Conservation (phyloP, 2,113 vertebrate species). For the Sinocyclocheilus rhinocerous region DNA sequence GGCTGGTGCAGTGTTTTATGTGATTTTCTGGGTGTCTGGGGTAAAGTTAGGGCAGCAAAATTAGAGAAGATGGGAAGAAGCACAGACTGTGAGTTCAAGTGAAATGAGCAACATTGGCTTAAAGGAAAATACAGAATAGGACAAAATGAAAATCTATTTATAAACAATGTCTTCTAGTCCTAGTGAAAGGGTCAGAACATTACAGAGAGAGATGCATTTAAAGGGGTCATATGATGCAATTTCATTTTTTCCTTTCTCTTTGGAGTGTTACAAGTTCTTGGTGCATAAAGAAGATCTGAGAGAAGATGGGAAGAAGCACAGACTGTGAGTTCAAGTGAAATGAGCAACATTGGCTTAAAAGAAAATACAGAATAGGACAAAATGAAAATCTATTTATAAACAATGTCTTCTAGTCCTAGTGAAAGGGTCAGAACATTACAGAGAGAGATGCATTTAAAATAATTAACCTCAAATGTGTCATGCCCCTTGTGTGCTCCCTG, state of each 20-base stretch:
- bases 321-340: neutral
- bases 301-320: neutral
- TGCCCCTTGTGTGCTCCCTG: neutral
- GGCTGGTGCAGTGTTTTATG: neutral
- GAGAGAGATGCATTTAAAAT: neutral
- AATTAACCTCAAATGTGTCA: neutral
- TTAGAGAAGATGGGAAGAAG: neutral
- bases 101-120: neutral
- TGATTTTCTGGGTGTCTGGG: neutral
- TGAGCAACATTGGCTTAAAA: neutral
- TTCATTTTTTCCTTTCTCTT: no score
- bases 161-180: neutral
- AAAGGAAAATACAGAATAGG: neutral
- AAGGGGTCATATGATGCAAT: no score
- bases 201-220: neutral
- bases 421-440: neutral
- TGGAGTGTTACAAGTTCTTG: no score
- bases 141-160: neutral
- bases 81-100: neutral
- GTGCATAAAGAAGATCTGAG: no score
- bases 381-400: conserved; percentile 5
- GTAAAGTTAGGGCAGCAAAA: neutral
- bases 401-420: neutral
- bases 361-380: neutral
- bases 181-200: neutral